Base-by-base conservation (phyloP, 2,797 vertebrate genomes). In the Lepus townsendii region DNA sequence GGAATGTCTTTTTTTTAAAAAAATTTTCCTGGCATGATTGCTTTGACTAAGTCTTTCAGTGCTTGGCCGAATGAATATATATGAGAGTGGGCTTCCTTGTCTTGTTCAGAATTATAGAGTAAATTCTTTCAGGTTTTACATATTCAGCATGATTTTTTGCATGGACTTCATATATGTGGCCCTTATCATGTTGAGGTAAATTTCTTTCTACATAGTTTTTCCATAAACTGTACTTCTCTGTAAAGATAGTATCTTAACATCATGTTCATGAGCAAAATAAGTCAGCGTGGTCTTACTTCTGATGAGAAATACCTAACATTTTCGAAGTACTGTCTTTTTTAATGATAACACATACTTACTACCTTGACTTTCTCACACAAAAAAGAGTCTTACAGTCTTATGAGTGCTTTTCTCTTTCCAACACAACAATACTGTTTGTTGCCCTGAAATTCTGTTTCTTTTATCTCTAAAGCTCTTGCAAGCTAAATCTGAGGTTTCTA, bases 401-500 rank as follows among this genome's bases (percentile, higher is more conserved):
- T 63, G 26, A 65, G 7, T 63, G 66, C 77, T 85, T 90, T 60
- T 38, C 13, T 47, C 38, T 83, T 93, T 92, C 52, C 24, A 75
- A 16, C 69, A 54, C 10, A 79, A 38, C 22, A 50, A 1, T 12
- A 30, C 54, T 63, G 38, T 26, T 38, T 32, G 24, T 6, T 92
- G 2, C 22, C 50, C 62, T 73, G 72, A 92, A 82, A 93, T 79
- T 79, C 50, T 50, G 1, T 54, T 30, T 76, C 54, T 71, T 52
- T 68, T 92, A 17, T 60, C n/a, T 91, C 26, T 84, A 75, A 85
- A 62, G n/a, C 57, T 84, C 57, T 79, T 71, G 7, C 76, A 13
- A 7, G 22, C 50, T 80, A 68, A 35, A 76, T 63, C 47, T 90
- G 50, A 57, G 86, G 32, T 85, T 92, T 94, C 65, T 80, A 76